A percentile compares a stretch with the other conserved stretches of the same genome.
These are phyloP conservation scores for Neogale vison DNA, from an alignment of 2,113 vertebrate species.

Conservation along the genomic window DNA sequence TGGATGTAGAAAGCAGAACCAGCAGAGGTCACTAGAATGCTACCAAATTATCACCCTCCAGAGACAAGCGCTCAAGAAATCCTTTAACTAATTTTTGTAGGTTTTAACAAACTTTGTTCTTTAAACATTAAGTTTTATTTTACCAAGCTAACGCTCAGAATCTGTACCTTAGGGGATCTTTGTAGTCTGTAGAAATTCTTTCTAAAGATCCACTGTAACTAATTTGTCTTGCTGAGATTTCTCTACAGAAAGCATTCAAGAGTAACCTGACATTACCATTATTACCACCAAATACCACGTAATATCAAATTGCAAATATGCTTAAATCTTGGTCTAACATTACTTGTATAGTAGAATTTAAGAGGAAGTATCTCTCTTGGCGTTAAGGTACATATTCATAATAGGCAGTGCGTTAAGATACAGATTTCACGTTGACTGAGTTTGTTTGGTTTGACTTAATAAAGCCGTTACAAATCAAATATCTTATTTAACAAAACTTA, in stretches of 20 bases:
- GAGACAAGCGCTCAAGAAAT: not conserved
- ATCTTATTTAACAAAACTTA: not conserved
- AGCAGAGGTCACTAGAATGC: slow-evolving; percentile 9
- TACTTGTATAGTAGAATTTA: not conserved
- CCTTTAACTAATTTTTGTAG: not conserved
- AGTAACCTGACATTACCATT: not conserved
- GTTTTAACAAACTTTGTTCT: not conserved
- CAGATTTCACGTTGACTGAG: not conserved
- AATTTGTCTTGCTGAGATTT: not conserved
- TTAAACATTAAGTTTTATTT: not conserved
- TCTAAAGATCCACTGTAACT: not conserved
- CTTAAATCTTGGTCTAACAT: not conserved
- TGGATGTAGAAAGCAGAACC: not conserved
- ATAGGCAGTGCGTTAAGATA: not conserved
- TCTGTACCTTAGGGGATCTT: not conserved
- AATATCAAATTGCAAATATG: rapidly evolving
- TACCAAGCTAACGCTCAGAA: not conserved
- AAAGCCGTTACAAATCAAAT: not conserved
- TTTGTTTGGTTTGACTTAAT: not conserved
- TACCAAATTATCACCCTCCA: not conserved
- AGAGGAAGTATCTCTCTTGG: not conserved
- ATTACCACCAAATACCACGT: not conserved
- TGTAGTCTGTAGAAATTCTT: not conserved
- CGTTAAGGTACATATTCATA: not conserved
- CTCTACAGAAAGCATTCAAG: not conserved